Evolutionary conservation across 2,888 invertebrate species (phyloP), one percentile per base, ranked within the genome.

Genomic region (Neelides folsomi): DNA sequence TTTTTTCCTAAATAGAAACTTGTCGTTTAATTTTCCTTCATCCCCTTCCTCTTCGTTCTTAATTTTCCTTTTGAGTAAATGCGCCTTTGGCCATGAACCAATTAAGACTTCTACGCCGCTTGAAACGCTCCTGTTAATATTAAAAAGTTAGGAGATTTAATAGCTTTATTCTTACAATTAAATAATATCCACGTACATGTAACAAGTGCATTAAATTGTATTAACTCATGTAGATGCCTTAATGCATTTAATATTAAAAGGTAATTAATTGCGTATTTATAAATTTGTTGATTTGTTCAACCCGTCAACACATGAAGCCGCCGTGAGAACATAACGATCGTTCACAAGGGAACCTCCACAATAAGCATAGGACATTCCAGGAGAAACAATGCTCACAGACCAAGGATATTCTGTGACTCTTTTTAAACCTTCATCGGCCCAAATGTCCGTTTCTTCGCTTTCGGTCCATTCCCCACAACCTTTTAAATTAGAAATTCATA

Each of bases 251-350:
- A n/a, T n/a, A n/a, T n/a, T n/a, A n/a, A n/a, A n/a, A n/a, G n/a
- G n/a, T n/a, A n/a, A n/a, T n/a, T n/a, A n/a, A n/a, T n/a, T n/a
- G n/a, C n/a, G n/a, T n/a, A n/a, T n/a, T n/a, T n/a, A n/a, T n/a
- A n/a, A n/a, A n/a, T n/a, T n/a, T n/a, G n/a, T n/a, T n/a, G n/a
- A n/a, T n/a, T 37, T 10, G 18, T 34, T 27, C 34, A 35, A 60
- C 60, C 59, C 59, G 40, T 62, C 62, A 12, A 58, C 58, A 39
- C 62, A 62, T 13, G 57, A 50, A 2, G 62, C 62, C 2, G 53
- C 45, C 13, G 60, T 60, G 2, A 60, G 48, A 16, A 60, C 53
- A 16, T 54, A 58, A 34, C 62, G 27, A 34, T 61, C 61, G 13
- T 54, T 56, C 0, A 59, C 34, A n/a, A 55, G 19, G 1, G 37